These are phyloP conservation scores for Lydus trimaculatus DNA, from an alignment of 2,888 invertebrate species.

Conservation along the genomic window DNA sequence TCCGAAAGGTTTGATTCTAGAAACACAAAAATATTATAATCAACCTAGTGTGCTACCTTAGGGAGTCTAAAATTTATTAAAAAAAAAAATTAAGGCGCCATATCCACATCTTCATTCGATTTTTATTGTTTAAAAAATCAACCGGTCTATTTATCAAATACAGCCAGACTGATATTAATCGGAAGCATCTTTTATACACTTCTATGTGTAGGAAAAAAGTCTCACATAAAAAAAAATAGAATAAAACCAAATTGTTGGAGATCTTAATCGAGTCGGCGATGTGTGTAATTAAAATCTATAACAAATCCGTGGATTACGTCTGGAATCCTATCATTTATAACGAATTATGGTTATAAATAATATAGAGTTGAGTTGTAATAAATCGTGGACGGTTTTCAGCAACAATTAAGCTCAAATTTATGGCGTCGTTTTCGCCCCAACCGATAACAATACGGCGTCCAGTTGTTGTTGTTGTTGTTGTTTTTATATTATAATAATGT, in stretches of 20 bases:
- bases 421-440: constrained; percentile 49
- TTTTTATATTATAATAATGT: constrained; percentile 13
- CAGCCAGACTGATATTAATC: not conserved
- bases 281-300: constrained; percentile 56
- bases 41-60: too few species aligned
- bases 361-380: constrained; percentile 50
- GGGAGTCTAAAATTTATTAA: too few species aligned
- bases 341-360: constrained; percentile 56
- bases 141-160: not conserved
- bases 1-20: too few species aligned
- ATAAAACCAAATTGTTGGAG: constrained; percentile 34
- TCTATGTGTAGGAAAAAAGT: not conserved
- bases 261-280: constrained; percentile 52
- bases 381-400: constrained; percentile 57
- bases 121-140: not conserved
- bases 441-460: constrained; percentile 53
- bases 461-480: constrained; percentile 8
- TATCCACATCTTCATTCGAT: not conserved
- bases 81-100: not conserved
- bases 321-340: constrained; percentile 57
- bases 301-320: constrained; percentile 58
- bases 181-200: not conserved
- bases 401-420: constrained; percentile 59
- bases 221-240: not conserved
- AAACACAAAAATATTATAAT: too few species aligned